A percentile compares a stretch with the other conserved stretches of the same genome.
Evolutionary conservation across 2,888 invertebrate species (phyloP).

Genomic region (Orthonychiurus folsomi): DNA sequence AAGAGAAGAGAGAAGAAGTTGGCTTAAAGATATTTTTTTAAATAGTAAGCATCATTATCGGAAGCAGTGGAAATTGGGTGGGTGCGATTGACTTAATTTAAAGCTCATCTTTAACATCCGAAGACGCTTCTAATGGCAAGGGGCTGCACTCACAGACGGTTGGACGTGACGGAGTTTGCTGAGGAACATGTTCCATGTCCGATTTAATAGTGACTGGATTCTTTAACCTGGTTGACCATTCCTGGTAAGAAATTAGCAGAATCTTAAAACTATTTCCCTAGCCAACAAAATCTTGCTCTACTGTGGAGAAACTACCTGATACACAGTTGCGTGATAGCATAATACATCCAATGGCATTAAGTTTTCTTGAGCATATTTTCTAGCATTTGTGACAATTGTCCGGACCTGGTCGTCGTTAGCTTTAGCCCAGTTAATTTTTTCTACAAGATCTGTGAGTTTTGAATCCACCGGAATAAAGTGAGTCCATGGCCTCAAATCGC

Average conservation of each 20-base stretch:
- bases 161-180: slow-evolving; percentile 42
- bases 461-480: slow-evolving; percentile 76
- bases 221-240: slow-evolving; percentile 62
- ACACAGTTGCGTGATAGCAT: slow-evolving; percentile 72
- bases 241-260: slow-evolving; percentile 48
- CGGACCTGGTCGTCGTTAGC: slow-evolving; percentile 59
- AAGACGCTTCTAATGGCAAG: slow-evolving; percentile 7
- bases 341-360: slow-evolving; percentile 74
- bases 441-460: slow-evolving; percentile 70
- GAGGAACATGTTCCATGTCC: slow-evolving; percentile 56
- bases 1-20: no score
- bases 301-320: slow-evolving; percentile 49
- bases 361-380: slow-evolving; percentile 63
- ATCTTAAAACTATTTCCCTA: slow-evolving; percentile 24
- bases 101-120: slow-evolving; percentile 31
- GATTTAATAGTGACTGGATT: slow-evolving; percentile 52
- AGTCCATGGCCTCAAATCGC: slow-evolving; percentile 59
- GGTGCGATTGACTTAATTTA: no score
- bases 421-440: slow-evolving; percentile 68
- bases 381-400: slow-evolving; percentile 58
- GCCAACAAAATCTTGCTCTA: background rate
- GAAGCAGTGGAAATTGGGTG: no score
- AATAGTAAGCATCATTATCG: no score
- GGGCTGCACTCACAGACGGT: slow-evolving; percentile 29
- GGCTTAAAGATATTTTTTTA: no score